Base-by-base conservation (phyloP, 2,113 vertebrate species). In the Mystacornis crossleyi region DNA sequence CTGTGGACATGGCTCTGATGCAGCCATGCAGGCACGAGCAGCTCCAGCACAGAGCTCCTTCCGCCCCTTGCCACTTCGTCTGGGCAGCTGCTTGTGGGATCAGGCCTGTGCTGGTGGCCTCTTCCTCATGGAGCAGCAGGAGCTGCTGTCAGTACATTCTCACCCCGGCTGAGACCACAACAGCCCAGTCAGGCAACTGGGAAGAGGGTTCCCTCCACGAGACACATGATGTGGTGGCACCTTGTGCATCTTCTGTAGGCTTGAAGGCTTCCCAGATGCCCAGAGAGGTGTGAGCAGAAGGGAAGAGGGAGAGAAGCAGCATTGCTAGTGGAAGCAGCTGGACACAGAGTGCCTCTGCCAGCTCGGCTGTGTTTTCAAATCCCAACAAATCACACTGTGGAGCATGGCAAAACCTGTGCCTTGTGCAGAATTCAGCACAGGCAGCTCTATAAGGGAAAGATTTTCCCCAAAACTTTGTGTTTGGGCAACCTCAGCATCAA, bases 21-120 rank as follows among this genome's bases (percentile, higher is more conserved):
- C n/a, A 58, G 55, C 29, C 6, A 0, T 8, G 13, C 43, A 8
- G 2, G 12, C 3, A 1, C 1, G 21, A 60, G 40, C 34, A 67
- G 14, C 26, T 81, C 29, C 79, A 77, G 26, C 45, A 50, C 21
- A 40, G 14, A 66, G 15, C 51, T 86, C 14, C 29, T 82, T 86
- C 6, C 5, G 16, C 9, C 0, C 18, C 21, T 13, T 75, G 48
- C 38, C 53, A 14, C 24, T 34, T 72, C 1, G 0, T 90, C 57
- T 79, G 50, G 17, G 18, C 45, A 61, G 33, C 36, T 77, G 40
- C 25, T 16, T 38, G 4, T 67, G 42, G 53, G 18, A 67, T 70
- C 89, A 86, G 43, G 48, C 48, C 15, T 11, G 2, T 69, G 15
- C 20, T 45, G 31, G 25, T 77, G 48, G 29, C 34, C 21, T 65